A percentile compares a stretch with the other conserved stretches of the same genome.
Evolutionary conservation across 2,888 invertebrate species (phyloP).

Genomic region (Melanargia galathea): DNA sequence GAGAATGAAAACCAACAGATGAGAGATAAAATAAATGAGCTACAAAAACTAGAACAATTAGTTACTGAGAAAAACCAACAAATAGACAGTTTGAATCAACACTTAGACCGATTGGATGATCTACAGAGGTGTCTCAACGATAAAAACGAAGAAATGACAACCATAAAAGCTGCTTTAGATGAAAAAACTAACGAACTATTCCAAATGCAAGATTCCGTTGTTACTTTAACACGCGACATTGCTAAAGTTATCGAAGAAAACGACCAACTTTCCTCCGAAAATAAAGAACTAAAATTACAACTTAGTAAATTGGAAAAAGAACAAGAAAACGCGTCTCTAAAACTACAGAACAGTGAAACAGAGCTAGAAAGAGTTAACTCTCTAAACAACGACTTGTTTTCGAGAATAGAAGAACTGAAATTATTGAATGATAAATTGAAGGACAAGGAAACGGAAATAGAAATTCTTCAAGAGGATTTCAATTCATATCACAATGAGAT

Average conservation of each 20-base stretch:
- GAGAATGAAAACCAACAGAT: conserved; percentile 74
- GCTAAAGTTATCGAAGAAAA: conserved; percentile 71
- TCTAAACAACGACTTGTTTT: conserved; percentile 64
- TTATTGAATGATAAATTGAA: conserved; percentile 68
- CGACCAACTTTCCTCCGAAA: conserved; percentile 59
- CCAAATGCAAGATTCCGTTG: conserved; percentile 66
- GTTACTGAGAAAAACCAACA: conserved; percentile 81
- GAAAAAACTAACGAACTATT: conserved; percentile 71
- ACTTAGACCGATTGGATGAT: conserved; percentile 73
- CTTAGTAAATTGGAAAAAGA: conserved; percentile 73
- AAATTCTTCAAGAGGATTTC: conserved; percentile 78
- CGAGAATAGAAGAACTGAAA: conserved; percentile 71
- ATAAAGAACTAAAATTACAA: conserved; percentile 67
- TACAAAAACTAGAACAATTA: conserved; percentile 77
- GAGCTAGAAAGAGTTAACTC: conserved; percentile 67
- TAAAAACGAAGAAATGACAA: conserved; percentile 74
- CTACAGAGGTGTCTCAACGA: conserved; percentile 77
- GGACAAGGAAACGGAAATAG: conserved; percentile 80
- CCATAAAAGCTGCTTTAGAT: conserved; percentile 73
- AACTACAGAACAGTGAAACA: conserved; percentile 66
- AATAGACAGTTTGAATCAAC: conserved; percentile 77
- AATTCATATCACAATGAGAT: conserved; percentile 78
- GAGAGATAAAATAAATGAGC: conserved; percentile 72
- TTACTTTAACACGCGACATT: conserved; percentile 63
- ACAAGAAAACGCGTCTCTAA: conserved; percentile 70